phyloP scores from a whole-genome alignment of 1,140 invertebrate species.

The Hyles vespertilio region DNA sequence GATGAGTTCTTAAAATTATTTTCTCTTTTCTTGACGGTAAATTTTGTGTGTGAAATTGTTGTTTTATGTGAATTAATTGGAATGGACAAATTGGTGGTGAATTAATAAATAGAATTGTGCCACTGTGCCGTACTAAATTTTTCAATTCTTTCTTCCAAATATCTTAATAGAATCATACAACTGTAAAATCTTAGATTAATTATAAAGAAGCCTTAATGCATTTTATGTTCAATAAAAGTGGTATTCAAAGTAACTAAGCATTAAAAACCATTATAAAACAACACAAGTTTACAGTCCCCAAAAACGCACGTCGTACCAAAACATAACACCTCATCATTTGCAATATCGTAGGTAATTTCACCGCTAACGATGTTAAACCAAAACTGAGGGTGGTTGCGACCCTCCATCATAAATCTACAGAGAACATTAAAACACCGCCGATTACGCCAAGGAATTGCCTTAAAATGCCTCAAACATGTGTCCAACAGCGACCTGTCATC shows the following conservation, averaged over 20 bases:
- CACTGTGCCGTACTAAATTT: too few species aligned
- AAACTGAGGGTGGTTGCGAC: constrained; percentile 29
- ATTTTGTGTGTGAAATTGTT: not conserved
- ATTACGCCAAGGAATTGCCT: constrained; percentile 67
- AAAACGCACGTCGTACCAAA: too few species aligned
- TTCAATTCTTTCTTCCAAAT: too few species aligned
- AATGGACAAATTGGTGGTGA: too few species aligned
- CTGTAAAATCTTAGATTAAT: too few species aligned
- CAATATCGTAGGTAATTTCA: constrained; percentile 35
- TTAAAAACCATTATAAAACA: too few species aligned
- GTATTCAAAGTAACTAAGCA: too few species aligned
- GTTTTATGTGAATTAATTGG: not conserved
- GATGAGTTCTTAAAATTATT: constrained; percentile 10
- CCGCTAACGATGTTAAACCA: constrained; percentile 42
- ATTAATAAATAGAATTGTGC: too few species aligned
- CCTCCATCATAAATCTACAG: constrained; percentile 56
- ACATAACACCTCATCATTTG: constrained; percentile 20
- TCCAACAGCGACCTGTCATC: constrained; percentile 69
- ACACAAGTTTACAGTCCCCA: too few species aligned
- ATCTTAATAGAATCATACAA: too few species aligned
- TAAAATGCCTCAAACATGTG: constrained; percentile 70
- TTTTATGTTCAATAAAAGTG: too few species aligned
- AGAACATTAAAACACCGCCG: constrained; percentile 66
- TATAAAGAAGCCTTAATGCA: too few species aligned
- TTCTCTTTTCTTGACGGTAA: constrained; percentile 3